A percentile compares a stretch with the other conserved stretches of the same genome.
Evolutionary conservation across 2,113 vertebrate genomes (phyloP).

Genomic region (Microcebus murinus): DNA sequence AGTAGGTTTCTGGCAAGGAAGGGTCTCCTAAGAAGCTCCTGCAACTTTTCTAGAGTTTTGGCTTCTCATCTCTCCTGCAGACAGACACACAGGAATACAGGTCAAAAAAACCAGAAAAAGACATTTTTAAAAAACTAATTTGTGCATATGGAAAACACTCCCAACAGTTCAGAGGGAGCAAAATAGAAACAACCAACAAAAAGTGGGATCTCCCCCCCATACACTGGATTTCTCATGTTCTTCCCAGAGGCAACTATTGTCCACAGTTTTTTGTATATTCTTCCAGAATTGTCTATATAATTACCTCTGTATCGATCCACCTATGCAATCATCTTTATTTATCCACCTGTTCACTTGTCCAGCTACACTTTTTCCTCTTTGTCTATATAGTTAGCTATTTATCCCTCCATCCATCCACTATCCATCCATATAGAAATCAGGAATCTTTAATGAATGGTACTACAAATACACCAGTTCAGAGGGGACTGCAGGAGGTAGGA

Average conservation of each 20-base stretch:
- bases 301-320: background rate
- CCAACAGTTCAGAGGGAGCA: background rate
- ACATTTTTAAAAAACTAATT: background rate
- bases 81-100: background rate
- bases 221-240: background rate
- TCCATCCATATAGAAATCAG: background rate
- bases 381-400: background rate
- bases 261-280: background rate
- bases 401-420: too few species aligned
- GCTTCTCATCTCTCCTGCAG: background rate
- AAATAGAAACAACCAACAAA: background rate
- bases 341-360: background rate
- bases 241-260: background rate
- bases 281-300: background rate
- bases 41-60: background rate
- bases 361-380: background rate
- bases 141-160: background rate
- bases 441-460: background rate
- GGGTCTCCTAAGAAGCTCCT: background rate
- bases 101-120: background rate
- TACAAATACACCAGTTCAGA: slow-evolving; percentile 2
- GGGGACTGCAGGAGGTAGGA: background rate
- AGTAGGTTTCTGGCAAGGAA: background rate
- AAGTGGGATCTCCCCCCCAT: background rate
- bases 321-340: too few species aligned